Conservation (phyloP, 1,140 invertebrate species). For the Pseudomyrmex gracilis region DNA sequence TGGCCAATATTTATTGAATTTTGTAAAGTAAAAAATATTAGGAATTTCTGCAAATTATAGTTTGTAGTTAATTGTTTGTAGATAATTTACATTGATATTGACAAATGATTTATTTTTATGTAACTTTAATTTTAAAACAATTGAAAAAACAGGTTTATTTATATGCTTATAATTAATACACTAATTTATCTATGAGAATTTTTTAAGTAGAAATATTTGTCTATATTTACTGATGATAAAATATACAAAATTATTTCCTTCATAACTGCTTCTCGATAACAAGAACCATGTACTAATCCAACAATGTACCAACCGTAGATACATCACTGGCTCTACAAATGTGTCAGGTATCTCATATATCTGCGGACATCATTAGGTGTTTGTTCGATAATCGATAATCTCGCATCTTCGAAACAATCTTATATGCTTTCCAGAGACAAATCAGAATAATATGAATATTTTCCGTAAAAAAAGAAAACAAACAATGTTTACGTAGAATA, state of each 20-base stretch:
- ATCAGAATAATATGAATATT: neutral
- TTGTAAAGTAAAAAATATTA: too few species aligned
- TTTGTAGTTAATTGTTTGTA: too few species aligned
- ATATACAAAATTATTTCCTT: too few species aligned
- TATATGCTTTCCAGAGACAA: neutral
- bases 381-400: neutral
- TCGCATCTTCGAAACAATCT: neutral
- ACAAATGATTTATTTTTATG: neutral
- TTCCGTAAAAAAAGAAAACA: neutral
- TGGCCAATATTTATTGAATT: neutral
- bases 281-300: too few species aligned
- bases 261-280: too few species aligned
- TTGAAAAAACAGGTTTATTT: too few species aligned
- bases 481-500: slow-evolving; percentile 8
- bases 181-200: neutral
- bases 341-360: neutral
- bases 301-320: slow-evolving; percentile 14
- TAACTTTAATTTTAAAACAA: neutral
- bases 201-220: neutral
- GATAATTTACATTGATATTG: too few species aligned
- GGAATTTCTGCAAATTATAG: too few species aligned
- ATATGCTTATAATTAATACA: neutral
- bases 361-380: neutral
- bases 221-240: neutral
- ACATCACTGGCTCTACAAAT: neutral